Conservation (phyloP, 2,113 vertebrate species). For the Bufo gargarizans region DNA sequence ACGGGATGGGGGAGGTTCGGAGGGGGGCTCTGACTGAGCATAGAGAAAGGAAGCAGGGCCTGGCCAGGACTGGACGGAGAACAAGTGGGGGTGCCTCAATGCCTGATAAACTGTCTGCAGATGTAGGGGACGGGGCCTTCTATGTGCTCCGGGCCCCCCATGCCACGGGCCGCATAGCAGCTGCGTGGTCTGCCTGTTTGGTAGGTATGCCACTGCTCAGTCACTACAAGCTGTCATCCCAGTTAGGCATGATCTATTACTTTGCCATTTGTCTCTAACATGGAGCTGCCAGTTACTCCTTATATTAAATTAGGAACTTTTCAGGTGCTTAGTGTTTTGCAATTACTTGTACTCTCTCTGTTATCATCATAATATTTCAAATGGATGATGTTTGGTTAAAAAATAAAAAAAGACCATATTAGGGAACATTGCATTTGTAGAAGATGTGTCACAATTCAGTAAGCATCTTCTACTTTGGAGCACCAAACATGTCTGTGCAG, state of each 20-base stretch:
- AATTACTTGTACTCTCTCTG: background rate
- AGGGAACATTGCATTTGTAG: no score
- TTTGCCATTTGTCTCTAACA: constrained; percentile 16
- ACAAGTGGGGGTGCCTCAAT: no score
- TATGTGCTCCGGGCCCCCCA: no score
- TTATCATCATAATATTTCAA: constrained; percentile 11
- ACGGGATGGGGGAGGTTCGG: no score
- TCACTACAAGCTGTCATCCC: constrained; percentile 15
- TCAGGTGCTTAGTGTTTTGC: constrained; percentile 3
- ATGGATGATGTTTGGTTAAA: background rate
- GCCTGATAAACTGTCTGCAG: no score
- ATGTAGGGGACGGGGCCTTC: no score
- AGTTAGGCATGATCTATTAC: constrained; percentile 20
- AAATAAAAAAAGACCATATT: background rate
- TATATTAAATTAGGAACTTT: background rate
- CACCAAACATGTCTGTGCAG: background rate
- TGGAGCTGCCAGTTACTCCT: background rate
- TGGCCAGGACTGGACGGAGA: no score
- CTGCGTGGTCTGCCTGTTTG: no score
- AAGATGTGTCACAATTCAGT: background rate
- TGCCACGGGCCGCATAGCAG: no score
- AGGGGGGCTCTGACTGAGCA: no score
- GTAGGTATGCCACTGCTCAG: no score
- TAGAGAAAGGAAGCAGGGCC: no score
- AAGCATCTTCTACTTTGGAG: background rate